Percentiles rank a stretch among this genome's conserved stretches.
phyloP scores from a whole-genome alignment of 2,797 vertebrate genomes.

The Rallus crepitans region DNA sequence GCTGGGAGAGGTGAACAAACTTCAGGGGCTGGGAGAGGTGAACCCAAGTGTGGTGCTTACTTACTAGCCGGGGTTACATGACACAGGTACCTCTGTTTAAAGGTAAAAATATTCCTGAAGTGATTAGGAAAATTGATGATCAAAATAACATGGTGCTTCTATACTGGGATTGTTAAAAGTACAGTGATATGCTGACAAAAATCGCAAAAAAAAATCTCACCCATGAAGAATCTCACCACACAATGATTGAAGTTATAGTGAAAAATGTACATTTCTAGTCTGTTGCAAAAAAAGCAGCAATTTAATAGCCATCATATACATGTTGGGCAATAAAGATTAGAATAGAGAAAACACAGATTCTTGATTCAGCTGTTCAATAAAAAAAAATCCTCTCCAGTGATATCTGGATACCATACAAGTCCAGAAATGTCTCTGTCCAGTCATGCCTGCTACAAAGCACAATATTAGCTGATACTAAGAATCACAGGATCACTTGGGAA shows the following conservation, averaged over 20 bases:
- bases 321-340: not conserved
- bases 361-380: not conserved
- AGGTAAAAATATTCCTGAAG: not conserved
- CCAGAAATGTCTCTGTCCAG: not conserved
- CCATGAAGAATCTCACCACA: not conserved
- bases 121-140: conserved; percentile 39
- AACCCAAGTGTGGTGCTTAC: too few species aligned
- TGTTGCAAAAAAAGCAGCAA: conserved; percentile 32
- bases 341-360: conserved; percentile 11
- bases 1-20: too few species aligned
- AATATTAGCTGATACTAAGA: not conserved
- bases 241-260: conserved; percentile 13
- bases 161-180: not conserved
- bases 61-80: too few species aligned
- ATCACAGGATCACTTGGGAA: not conserved
- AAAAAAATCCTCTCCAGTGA: not conserved
- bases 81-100: not conserved
- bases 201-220: not conserved
- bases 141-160: conserved; percentile 16
- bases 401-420: not conserved
- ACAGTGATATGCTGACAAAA: not conserved
- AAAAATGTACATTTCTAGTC: conserved; percentile 39
- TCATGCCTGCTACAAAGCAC: not conserved
- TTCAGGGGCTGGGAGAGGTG: too few species aligned
- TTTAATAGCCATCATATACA: conserved; percentile 40